Percentiles rank a stretch among this genome's conserved stretches.
phyloP scores from a whole-genome alignment of 2,888 invertebrate genomes.

The Prostheceraeus crozeri region DNA sequence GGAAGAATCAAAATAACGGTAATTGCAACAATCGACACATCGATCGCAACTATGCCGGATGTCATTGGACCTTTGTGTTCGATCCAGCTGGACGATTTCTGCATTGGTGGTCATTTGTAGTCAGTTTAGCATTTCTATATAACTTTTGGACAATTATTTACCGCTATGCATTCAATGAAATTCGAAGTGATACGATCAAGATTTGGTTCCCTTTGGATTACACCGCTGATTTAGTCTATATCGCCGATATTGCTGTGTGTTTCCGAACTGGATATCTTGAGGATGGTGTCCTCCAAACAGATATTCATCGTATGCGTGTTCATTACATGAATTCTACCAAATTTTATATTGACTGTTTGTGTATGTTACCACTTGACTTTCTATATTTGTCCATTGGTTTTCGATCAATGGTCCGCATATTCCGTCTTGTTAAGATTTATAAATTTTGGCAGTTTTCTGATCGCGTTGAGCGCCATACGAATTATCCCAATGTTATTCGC shows the following conservation, averaged over 20 bases:
- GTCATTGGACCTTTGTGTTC: slow-evolving; percentile 71
- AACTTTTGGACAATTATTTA: slow-evolving; percentile 68
- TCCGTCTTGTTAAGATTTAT: slow-evolving; percentile 91
- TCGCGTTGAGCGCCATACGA: slow-evolving; percentile 92
- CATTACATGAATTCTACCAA: slow-evolving; percentile 96
- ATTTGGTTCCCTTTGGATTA: slow-evolving; percentile 96
- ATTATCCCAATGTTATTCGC: slow-evolving; percentile 85
- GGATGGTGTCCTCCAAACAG: slow-evolving; percentile 93
- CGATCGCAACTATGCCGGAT: too few relatives aligned
- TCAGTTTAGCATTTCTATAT: slow-evolving; percentile 53
- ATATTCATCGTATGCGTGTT: slow-evolving; percentile 79
- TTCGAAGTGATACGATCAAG: slow-evolving; percentile 72
- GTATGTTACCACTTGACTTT: slow-evolving; percentile 91
- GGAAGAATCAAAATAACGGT: too few relatives aligned
- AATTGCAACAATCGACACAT: too few relatives aligned
- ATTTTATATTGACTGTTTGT: slow-evolving; percentile 96
- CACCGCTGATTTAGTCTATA: slow-evolving; percentile 86
- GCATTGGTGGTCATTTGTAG: slow-evolving; percentile 57
- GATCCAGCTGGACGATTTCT: slow-evolving; percentile 86
- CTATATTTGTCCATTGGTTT: slow-evolving; percentile 88
- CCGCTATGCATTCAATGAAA: slow-evolving; percentile 96
- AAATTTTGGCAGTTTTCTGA: slow-evolving; percentile 98
- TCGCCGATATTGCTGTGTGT: slow-evolving; percentile 90
- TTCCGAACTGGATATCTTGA: slow-evolving; percentile 93
- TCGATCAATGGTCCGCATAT: slow-evolving; percentile 86